These are phyloP conservation scores for Gulo gulo DNA, from an alignment of 2,113 vertebrate genomes.

Conservation along the genomic window DNA sequence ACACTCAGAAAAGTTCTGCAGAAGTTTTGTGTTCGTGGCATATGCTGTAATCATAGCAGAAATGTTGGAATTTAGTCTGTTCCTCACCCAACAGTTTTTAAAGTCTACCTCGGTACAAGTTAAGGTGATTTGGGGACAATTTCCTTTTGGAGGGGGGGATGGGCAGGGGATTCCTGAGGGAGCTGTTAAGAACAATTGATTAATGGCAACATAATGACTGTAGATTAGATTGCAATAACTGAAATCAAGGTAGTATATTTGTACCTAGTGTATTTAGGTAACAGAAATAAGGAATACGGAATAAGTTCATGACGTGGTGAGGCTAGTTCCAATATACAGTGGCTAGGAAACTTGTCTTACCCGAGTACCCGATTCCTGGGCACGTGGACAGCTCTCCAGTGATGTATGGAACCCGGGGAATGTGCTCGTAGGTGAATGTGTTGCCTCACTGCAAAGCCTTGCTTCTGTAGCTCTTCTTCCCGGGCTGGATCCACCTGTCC, in stretches of 20 bases:
- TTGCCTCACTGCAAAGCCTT: neutral
- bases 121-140: neutral
- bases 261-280: neutral
- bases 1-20: constrained; percentile 70
- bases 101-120: constrained; percentile 43
- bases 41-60: neutral
- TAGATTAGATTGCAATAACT: neutral
- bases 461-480: neutral
- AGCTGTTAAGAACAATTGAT: constrained; percentile 4
- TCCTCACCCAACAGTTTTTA: constrained; percentile 22
- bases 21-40: neutral
- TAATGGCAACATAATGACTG: neutral
- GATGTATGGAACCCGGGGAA: neutral
- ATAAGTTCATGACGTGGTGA: neutral
- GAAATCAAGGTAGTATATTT: neutral
- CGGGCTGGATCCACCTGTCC: neutral
- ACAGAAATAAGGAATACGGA: neutral
- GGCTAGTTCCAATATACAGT: neutral
- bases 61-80: neutral
- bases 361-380: neutral
- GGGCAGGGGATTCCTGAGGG: fast-evolving
- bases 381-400: neutral
- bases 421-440: neutral
- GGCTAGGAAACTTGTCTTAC: neutral
- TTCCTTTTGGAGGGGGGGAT: neutral